phyloP scores from a whole-genome alignment of 92 coral and sea anemone species.

The Zoanthus sociatus region DNA sequence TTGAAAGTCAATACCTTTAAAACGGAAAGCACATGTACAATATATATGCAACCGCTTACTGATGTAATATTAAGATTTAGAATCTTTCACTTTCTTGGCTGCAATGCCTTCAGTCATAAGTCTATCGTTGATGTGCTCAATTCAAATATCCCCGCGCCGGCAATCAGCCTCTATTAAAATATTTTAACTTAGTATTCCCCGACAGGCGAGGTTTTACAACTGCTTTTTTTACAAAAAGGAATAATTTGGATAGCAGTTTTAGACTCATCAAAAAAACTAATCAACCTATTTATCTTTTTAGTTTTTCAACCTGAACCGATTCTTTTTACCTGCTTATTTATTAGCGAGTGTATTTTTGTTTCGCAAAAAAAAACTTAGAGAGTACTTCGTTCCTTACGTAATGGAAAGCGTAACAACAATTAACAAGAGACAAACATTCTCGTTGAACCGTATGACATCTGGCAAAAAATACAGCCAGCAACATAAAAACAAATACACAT shows the following conservation, averaged over 20 bases:
- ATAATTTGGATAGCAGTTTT: no score
- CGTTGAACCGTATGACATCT: constrained; percentile 24
- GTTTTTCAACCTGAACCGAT: neutral
- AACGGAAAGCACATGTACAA: no score
- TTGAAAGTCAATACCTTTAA: no score
- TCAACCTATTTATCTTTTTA: neutral
- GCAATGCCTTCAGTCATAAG: no score
- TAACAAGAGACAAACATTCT: neutral
- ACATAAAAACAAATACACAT: neutral
- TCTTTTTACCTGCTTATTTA: neutral
- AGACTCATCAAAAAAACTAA: no score
- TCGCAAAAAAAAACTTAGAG: neutral
- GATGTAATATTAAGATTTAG: no score
- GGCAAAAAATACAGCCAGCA: constrained; percentile 12
- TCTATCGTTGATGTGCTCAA: no score
- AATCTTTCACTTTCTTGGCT: no score
- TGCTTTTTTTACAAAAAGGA: no score
- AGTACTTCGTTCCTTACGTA: constrained; percentile 40
- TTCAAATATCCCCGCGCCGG: neutral
- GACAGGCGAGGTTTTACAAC: no score
- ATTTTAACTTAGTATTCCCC: no score
- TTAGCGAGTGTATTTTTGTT: neutral
- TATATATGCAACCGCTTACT: no score
- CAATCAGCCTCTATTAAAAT: neutral
- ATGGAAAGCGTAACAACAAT: neutral